Evolutionary conservation across 1,140 invertebrate genomes (phyloP), one percentile per base, ranked within the genome.

Genomic region (Cecropterus lyciades): DNA sequence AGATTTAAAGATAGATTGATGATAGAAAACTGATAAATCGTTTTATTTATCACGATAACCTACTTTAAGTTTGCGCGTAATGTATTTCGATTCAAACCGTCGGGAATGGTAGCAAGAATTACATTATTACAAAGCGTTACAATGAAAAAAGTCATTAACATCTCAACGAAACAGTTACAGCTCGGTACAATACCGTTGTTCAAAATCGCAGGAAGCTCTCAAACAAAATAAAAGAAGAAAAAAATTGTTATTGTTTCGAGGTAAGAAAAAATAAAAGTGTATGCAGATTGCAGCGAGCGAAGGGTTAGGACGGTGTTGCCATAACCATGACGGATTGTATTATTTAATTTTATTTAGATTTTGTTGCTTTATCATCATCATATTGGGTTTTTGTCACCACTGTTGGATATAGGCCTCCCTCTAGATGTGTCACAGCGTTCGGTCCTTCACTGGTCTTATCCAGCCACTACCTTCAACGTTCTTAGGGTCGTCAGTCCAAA

Each of bases 81-180:
- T 20, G 20, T 51, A 48, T 24, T 48, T 48, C 15, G 6, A 13
- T 43, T 51, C 43, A 63, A 70, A 73, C 63, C 67, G 74, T 71
- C 69, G 70, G 73, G 57, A 48, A 40, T 45, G 46, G 49, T 48
- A 65, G 13, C 17, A 57, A 24, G 20, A 24, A 24, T 24, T 24
- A 3, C 5, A 24, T 24, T 24, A 15, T 37, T 15, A 56, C 27
- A 55, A 56, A 27, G 13, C 27, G 20, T 5, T 53, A 16, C 59
- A 56, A 60, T 51, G 52, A 87, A 87, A 87, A 85, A 53, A 85
- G 73, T 68, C 65, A 87, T 85, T 85, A 82, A 70, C 83, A 87
- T 87, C 67, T 81, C 71, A 85, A 87, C 79, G 53, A 53, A 71
- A 80, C 77, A 70, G 77, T 78, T 77, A 81, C 82, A 80, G 80